A percentile compares a stretch with the other conserved stretches of the same genome.
phyloP scores from a whole-genome alignment of 2,797 vertebrate species.

The Danio albolineatus region DNA sequence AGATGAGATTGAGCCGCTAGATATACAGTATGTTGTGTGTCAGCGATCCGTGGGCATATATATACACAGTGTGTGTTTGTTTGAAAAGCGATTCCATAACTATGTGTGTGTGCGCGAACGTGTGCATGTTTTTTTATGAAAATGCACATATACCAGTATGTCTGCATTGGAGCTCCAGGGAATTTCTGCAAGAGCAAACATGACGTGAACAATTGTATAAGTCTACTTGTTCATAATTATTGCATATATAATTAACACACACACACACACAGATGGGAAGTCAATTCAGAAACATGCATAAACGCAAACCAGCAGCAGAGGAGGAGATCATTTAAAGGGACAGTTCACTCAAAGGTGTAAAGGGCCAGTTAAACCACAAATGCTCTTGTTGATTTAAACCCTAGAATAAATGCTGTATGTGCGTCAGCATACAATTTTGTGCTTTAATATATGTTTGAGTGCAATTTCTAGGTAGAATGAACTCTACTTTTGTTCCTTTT shows the following conservation, averaged over 20 bases:
- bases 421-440: no score
- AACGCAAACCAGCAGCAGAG: background rate
- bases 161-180: conserved; percentile 23
- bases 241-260: conserved; percentile 1
- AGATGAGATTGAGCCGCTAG: background rate
- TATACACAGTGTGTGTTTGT: background rate
- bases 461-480: no score
- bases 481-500: no score
- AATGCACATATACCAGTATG: conserved; percentile 25
- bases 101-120: background rate
- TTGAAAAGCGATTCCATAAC: background rate
- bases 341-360: background rate
- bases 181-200: conserved; percentile 26
- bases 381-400: no score
- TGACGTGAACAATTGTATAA: conserved; percentile 12
- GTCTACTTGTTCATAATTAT: conserved; percentile 23
- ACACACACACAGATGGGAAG: conserved; percentile 6
- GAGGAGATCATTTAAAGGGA: background rate
- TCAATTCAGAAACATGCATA: background rate
- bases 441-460: no score
- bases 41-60: background rate
- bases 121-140: conserved; percentile 29
- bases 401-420: no score
- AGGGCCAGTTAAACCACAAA: no score
- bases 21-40: conserved; percentile 15